Base-by-base conservation (phyloP, 2,113 vertebrate genomes). In the Corythaeola cristata region DNA sequence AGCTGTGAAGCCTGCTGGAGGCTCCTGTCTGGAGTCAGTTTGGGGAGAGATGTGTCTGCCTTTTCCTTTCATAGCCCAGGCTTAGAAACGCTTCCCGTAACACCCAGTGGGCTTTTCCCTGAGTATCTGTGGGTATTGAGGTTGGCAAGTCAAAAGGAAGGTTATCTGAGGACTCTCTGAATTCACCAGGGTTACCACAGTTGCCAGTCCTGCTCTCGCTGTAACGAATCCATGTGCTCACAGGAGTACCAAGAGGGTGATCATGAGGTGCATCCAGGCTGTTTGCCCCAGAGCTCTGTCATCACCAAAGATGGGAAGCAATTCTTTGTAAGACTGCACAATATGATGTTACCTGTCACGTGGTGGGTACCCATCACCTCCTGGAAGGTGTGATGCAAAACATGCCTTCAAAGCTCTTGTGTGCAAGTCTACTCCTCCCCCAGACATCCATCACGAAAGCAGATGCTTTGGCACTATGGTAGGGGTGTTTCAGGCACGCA, bases 231-330 rank as follows among this genome's bases (percentile, higher is more conserved):
- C 22, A 26, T 5, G 22, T 16, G 18, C 39, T 47, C 18, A 30
- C 41, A 55, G 0, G 3, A 62, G 47, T 28, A 60, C 12, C 15
- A 30, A 72, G 66, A 47, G 49, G 15, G 21, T 33, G 22, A 33
- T 45, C 0, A 1, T 1, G 7, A 52, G 64, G 26, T 30, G 19
- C 28, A 6, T 28, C 1, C 4, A 21, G 32, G 37, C 45, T 71
- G 26, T 71, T 55, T 28, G 18, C 33, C 47, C 23, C 33, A 79
- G 56, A 79, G 56, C 19, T 71, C 75, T 72, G 49, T 27, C 67
- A 72, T 39, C 3, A 4, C 18, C 39, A 39, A 47, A 39, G 56
- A 47, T 63, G 28, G 28, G 49, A 55, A 71, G 47, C 15, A 28
- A 27, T 72, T 72, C 66, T 56, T 56, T 5, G 18, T 63, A 60